A percentile compares a stretch with the other conserved stretches of the same genome.
These are phyloP conservation scores for Leptopilina myrica DNA, from an alignment of 2,888 invertebrate genomes.

Conservation along the genomic window DNA sequence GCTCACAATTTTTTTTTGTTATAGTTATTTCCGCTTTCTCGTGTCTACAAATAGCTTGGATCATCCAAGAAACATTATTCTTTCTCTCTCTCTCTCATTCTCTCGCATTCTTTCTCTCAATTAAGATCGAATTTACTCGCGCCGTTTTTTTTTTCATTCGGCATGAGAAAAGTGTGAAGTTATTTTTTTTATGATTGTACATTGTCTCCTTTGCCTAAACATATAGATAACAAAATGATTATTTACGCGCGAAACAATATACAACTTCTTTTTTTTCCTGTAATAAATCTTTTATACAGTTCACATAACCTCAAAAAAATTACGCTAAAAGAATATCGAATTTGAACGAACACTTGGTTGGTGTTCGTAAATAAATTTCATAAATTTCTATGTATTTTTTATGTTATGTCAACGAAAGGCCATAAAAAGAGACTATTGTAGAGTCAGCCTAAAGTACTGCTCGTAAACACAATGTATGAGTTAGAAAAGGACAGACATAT, in stretches of 20 bases:
- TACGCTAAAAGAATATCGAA: too few relatives aligned
- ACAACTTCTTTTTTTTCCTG: constrained; percentile 8
- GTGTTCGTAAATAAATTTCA: too few relatives aligned
- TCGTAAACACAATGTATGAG: too few relatives aligned
- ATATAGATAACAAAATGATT: constrained; percentile 53
- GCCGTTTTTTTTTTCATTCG: not conserved
- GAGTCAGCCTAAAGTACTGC: too few relatives aligned
- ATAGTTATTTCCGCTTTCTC: not conserved
- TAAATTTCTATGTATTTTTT: too few relatives aligned
- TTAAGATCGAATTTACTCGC: not conserved
- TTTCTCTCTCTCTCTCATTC: not conserved
- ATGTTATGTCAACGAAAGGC: too few relatives aligned
- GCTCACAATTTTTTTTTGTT: too few relatives aligned
- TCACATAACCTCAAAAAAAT: not conserved
- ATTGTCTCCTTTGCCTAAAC: constrained; percentile 47
- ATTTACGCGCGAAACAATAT: constrained; percentile 46
- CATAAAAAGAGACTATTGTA: too few relatives aligned
- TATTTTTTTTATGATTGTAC: constrained; percentile 48
- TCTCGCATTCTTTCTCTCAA: not conserved
- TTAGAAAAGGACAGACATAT: too few relatives aligned
- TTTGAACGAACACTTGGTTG: too few relatives aligned
- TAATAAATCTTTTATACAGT: not conserved
- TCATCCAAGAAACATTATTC: constrained; percentile 28
- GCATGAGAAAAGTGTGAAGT: constrained; percentile 53
- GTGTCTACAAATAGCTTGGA: not conserved